phyloP scores from a whole-genome alignment of 2,113 vertebrate species.

The Pristiophorus japonicus region DNA sequence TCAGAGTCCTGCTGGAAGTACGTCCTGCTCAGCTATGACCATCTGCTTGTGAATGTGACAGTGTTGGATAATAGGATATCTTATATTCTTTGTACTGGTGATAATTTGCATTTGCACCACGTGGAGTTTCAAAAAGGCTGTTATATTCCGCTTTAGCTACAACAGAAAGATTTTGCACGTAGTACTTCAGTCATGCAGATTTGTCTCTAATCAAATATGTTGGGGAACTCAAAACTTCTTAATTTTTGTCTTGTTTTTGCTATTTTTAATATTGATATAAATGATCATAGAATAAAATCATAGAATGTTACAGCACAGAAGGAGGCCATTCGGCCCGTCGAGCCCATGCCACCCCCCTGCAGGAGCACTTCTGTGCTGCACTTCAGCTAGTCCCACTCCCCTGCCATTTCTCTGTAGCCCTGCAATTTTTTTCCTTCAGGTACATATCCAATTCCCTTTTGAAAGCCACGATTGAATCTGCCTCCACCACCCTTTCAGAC shows the following conservation, averaged over 20 bases:
- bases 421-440: too few relatives aligned
- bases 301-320: too few relatives aligned
- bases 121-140: background rate
- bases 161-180: background rate
- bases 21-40: too few relatives aligned
- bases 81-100: background rate
- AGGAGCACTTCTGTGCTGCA: too few relatives aligned
- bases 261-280: background rate
- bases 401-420: too few relatives aligned
- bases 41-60: background rate
- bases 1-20: background rate
- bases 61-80: background rate
- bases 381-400: too few relatives aligned
- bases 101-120: background rate
- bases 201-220: background rate
- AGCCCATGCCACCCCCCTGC: too few relatives aligned
- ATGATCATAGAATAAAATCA: too few relatives aligned
- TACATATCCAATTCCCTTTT: too few relatives aligned
- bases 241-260: background rate
- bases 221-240: background rate
- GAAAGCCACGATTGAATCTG: too few relatives aligned
- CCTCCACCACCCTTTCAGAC: too few relatives aligned
- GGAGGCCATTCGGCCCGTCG: too few relatives aligned
- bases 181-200: background rate
- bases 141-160: background rate